These are phyloP conservation scores for Ammodytes marinus DNA, from an alignment of 2,113 vertebrate species.

Conservation along the genomic window DNA sequence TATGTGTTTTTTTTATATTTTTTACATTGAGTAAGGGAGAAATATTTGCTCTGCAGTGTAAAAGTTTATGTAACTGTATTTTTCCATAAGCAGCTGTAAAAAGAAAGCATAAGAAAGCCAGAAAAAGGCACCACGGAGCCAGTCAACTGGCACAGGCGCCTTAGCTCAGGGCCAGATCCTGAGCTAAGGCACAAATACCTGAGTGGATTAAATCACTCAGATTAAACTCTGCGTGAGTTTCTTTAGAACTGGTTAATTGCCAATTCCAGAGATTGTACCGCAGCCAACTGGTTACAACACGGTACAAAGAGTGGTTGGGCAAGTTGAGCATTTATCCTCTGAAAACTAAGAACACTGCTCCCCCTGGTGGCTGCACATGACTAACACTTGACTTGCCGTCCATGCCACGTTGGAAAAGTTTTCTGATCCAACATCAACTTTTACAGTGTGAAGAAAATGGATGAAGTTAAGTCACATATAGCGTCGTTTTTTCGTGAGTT, in stretches of 20 bases:
- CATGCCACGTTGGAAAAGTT: background rate
- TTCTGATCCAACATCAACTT: background rate
- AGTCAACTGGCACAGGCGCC: slow-evolving; percentile 20
- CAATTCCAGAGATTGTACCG: slow-evolving; percentile 42
- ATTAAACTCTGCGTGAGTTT: slow-evolving; percentile 54
- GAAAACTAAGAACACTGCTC: slow-evolving; percentile 50
- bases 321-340: background rate
- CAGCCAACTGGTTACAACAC: slow-evolving; percentile 1
- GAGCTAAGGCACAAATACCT: slow-evolving; percentile 55
- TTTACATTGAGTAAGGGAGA: background rate
- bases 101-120: background rate
- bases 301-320: background rate
- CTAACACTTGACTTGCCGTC: background rate
- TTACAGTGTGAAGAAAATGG: background rate
- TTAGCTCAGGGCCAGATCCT: slow-evolving; percentile 10
- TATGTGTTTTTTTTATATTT: background rate
- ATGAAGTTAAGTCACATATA: background rate
- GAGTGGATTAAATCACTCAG: slow-evolving; percentile 48
- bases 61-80: background rate
- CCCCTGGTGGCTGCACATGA: slow-evolving; percentile 69
- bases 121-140: background rate
- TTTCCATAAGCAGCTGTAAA: background rate
- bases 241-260: slow-evolving; percentile 28
- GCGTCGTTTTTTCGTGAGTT: background rate
- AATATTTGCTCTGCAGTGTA: background rate